Conservation (phyloP, 1,140 invertebrate species). For the Achroia grisella region DNA sequence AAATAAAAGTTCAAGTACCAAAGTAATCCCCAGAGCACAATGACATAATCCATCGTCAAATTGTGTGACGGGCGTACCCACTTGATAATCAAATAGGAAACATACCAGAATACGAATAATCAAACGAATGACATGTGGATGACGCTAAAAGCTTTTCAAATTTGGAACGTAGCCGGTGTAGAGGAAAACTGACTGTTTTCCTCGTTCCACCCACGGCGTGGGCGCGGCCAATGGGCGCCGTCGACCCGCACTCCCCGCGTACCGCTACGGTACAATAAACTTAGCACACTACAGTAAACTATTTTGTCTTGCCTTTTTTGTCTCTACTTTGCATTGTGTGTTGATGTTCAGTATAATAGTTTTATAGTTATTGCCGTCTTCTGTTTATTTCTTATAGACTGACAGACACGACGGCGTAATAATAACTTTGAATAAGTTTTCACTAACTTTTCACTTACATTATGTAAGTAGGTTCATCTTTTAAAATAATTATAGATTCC, state of each 20-base stretch:
- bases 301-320: not conserved
- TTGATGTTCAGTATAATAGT: too few species aligned
- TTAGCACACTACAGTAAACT: conserved; percentile 8
- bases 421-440: too few species aligned
- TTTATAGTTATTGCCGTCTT: too few species aligned
- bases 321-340: conserved; percentile 4
- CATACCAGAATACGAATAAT: conserved; percentile 28
- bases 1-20: conserved; percentile 13
- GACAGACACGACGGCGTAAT: too few species aligned
- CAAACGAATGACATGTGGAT: conserved; percentile 39
- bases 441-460: too few species aligned
- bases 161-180: conserved; percentile 17
- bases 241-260: conserved; percentile 22
- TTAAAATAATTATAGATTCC: too few species aligned
- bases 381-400: too few species aligned
- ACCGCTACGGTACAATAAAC: conserved; percentile 16
- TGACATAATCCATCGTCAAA: conserved; percentile 33
- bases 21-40: not conserved
- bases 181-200: conserved; percentile 47
- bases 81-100: conserved; percentile 31
- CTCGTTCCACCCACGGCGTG: conserved; percentile 45
- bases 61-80: conserved; percentile 22
- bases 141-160: conserved; percentile 64
- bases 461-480: too few species aligned
- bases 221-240: conserved; percentile 56